Evolutionary conservation across 2,797 vertebrate genomes (phyloP).

Genomic region (Notolabrus celidotus): DNA sequence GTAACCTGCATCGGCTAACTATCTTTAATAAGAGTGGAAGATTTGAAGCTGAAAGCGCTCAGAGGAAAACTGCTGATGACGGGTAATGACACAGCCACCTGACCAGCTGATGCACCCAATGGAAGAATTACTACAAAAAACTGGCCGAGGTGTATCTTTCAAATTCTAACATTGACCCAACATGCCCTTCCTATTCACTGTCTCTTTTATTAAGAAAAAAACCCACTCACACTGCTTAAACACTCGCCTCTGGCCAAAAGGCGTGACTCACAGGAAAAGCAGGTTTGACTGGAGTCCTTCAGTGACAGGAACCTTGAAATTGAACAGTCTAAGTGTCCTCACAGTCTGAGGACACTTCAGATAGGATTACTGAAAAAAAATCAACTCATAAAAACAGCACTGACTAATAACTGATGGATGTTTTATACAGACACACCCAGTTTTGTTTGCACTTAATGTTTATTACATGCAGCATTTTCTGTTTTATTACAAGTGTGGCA

Average conservation of each 20-base stretch:
- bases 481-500: not conserved
- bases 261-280: slow-evolving; percentile 70
- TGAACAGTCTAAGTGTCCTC: too few species aligned
- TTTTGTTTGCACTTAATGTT: not conserved
- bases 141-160: not conserved
- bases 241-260: slow-evolving; percentile 48
- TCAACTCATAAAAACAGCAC: not conserved
- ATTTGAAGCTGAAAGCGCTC: slow-evolving; percentile 1
- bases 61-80: slow-evolving; percentile 29
- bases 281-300: slow-evolving; percentile 44
- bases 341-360: not conserved
- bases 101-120: not conserved
- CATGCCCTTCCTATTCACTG: not conserved
- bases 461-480: not conserved
- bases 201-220: not conserved
- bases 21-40: not conserved
- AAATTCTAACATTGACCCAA: too few species aligned
- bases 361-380: not conserved
- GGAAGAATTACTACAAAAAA: not conserved
- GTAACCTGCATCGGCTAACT: not conserved
- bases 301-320: slow-evolving; percentile 16
- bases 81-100: not conserved
- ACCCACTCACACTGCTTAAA: slow-evolving; percentile 2
- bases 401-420: not conserved
- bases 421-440: not conserved